Evolutionary conservation across 2,113 vertebrate genomes (phyloP).

Genomic region (Tichodroma muraria): DNA sequence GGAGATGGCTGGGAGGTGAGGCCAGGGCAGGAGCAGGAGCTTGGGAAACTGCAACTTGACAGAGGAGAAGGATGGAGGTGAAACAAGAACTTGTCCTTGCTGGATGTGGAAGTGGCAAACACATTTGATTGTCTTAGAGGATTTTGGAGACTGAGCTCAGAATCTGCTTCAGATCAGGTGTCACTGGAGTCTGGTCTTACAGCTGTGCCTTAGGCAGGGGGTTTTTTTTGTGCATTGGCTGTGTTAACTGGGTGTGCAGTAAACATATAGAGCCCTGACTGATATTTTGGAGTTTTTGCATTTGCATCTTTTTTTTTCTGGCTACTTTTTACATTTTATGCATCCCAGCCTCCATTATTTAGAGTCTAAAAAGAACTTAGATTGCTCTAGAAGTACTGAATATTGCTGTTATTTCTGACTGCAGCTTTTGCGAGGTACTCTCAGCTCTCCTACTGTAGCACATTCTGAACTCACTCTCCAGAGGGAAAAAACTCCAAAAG

Average conservation of each 20-base stretch:
- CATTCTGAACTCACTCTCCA: background rate
- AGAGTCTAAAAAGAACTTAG: background rate
- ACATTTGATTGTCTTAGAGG: background rate
- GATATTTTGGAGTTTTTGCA: background rate
- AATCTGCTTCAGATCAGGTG: background rate
- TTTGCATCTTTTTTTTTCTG: background rate
- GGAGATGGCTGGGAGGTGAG: background rate
- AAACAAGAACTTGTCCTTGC: background rate
- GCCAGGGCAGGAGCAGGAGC: background rate
- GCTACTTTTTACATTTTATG: background rate
- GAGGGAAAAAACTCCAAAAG: background rate
- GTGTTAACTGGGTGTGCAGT: background rate
- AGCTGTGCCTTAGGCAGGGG: background rate
- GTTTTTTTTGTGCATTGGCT: background rate
- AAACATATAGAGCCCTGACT: background rate
- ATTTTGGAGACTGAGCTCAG: background rate
- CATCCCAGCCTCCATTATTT: background rate
- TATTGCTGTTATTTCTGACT: background rate
- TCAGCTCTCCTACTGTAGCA: background rate
- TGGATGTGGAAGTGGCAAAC: background rate
- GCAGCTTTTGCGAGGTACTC: background rate
- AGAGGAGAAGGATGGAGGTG: background rate
- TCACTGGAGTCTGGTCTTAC: background rate
- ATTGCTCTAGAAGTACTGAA: background rate
- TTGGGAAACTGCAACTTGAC: background rate